Conservation (phyloP, 2,113 vertebrate genomes). For the Dendropsophus ebraccatus region DNA sequence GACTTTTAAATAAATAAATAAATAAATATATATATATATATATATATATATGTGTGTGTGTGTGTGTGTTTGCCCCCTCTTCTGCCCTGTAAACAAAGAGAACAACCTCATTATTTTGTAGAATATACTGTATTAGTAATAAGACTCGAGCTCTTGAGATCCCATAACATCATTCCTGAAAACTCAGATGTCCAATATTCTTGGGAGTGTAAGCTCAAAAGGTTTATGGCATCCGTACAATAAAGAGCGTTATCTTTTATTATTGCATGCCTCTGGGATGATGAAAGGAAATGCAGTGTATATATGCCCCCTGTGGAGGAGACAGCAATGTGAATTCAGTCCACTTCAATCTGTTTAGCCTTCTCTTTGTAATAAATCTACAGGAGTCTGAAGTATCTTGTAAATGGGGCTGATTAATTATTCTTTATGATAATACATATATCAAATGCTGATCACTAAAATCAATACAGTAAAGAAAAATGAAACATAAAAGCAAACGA, state of each 20-base stretch:
- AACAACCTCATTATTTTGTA: neutral
- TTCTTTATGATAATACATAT: neutral
- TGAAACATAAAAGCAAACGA: neutral
- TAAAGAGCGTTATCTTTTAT: neutral
- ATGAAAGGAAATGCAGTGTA: neutral
- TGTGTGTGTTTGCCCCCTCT: too few relatives aligned
- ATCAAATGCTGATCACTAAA: neutral
- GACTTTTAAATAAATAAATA: too few relatives aligned
- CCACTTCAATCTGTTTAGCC: neutral
- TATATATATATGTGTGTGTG: too few relatives aligned
- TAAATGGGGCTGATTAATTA: neutral
- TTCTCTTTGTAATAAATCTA: neutral
- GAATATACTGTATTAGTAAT: too few relatives aligned
- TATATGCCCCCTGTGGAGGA: neutral
- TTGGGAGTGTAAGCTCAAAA: neutral
- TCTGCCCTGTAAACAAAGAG: too few relatives aligned
- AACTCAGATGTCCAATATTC: neutral
- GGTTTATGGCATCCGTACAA: neutral
- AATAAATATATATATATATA: too few relatives aligned
- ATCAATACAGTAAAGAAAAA: neutral
- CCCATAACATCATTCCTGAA: neutral
- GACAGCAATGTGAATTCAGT: neutral
- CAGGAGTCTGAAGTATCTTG: neutral
- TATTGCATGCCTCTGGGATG: neutral
- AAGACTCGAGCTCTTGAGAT: neutral